phyloP scores from a whole-genome alignment of 2,888 invertebrate species.

The Conomelus anceps region DNA sequence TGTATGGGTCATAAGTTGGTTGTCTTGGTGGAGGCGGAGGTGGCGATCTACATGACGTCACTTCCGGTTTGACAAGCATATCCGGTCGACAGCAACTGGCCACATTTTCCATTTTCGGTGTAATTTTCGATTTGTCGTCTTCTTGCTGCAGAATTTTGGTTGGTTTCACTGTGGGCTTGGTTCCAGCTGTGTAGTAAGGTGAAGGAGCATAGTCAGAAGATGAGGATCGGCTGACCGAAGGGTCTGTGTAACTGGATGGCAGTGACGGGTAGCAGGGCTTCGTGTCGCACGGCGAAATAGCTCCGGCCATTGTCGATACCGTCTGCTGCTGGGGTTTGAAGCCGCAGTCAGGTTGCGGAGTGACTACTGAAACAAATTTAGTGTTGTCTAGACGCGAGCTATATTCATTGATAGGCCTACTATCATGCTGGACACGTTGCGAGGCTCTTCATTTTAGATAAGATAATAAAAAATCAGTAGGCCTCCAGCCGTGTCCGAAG shows the following conservation, averaged over 20 bases:
- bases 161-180: slow-evolving; percentile 46
- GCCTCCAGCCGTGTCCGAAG: too few relatives aligned
- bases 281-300: slow-evolving; percentile 39
- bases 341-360: not conserved
- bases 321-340: slow-evolving; percentile 5
- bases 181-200: slow-evolving; percentile 32
- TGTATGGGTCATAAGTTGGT: slow-evolving; percentile 40
- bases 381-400: slow-evolving; percentile 19
- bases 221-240: slow-evolving; percentile 35
- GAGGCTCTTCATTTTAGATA: too few relatives aligned
- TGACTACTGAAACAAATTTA: slow-evolving; percentile 13
- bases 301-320: slow-evolving; percentile 15
- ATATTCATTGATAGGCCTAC: too few relatives aligned
- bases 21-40: slow-evolving; percentile 26
- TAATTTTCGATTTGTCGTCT: slow-evolving; percentile 41
- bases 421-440: too few relatives aligned
- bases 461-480: too few relatives aligned
- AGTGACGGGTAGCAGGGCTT: slow-evolving; percentile 43
- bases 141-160: slow-evolving; percentile 45
- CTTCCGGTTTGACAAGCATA: slow-evolving; percentile 29
- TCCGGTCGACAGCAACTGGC: slow-evolving; percentile 21
- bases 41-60: slow-evolving; percentile 26
- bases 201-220: slow-evolving; percentile 29
- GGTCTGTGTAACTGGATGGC: slow-evolving; percentile 29
- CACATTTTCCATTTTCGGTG: slow-evolving; percentile 56